Percentiles rank a stretch among this genome's conserved stretches.
These are phyloP conservation scores for Trematocara zebra DNA, from an alignment of 2,113 vertebrate species.

Conservation along the genomic window DNA sequence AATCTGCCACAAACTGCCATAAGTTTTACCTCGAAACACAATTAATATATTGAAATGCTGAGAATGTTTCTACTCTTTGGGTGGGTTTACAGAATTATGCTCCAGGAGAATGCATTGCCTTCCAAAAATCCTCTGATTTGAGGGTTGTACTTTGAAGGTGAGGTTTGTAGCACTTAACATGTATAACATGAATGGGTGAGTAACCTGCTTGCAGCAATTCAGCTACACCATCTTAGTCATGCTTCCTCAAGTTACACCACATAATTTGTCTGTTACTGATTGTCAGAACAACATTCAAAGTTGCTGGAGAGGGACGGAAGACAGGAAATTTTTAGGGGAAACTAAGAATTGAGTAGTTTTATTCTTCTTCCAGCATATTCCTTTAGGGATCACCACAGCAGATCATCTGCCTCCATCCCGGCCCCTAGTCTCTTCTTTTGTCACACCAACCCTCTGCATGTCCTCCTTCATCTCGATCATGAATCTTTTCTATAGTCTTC, in stretches of 20 bases:
- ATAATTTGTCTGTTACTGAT: background rate
- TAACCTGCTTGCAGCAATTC: background rate
- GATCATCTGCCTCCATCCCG: background rate
- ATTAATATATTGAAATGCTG: background rate
- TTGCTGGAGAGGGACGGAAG: background rate
- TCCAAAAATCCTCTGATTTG: background rate
- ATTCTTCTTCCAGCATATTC: background rate
- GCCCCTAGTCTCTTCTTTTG: background rate
- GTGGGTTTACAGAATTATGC: background rate
- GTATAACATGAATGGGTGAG: background rate
- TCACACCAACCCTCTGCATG: background rate
- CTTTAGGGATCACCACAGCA: background rate
- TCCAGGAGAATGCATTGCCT: background rate
- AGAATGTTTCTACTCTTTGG: background rate
- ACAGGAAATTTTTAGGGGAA: background rate
- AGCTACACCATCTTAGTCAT: background rate
- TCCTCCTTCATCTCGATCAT: background rate
- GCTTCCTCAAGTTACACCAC: background rate
- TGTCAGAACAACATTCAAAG: background rate
- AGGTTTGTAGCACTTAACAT: background rate
- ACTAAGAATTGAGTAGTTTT: background rate
- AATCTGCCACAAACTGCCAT: background rate
- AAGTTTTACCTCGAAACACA: background rate
- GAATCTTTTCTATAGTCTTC: background rate
- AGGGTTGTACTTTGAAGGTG: background rate